These are phyloP conservation scores for Neelides folsomi DNA, from an alignment of 2,888 invertebrate species.

Conservation along the genomic window DNA sequence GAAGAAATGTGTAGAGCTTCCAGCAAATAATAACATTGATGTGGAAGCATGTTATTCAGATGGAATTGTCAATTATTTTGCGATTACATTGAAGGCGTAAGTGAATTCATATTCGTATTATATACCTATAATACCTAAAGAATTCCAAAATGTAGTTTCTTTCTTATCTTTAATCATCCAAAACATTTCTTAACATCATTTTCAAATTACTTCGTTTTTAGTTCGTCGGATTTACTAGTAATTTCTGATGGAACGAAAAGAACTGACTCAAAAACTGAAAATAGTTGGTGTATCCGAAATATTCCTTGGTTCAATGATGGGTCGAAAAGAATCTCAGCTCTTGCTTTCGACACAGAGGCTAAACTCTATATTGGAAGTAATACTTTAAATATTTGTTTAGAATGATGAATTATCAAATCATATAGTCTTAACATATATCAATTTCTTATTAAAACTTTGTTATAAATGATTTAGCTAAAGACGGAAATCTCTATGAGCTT, in stretches of 20 bases:
- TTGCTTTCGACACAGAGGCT: slow-evolving; percentile 29
- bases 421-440: no score
- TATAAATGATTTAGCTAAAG: slow-evolving; percentile 19
- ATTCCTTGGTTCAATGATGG: slow-evolving; percentile 30
- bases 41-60: slow-evolving; percentile 18
- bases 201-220: background rate
- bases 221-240: background rate
- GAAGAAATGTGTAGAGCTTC: slow-evolving; percentile 13
- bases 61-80: slow-evolving; percentile 27
- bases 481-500: slow-evolving; percentile 28
- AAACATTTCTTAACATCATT: background rate
- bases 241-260: background rate
- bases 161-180: background rate
- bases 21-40: slow-evolving; percentile 8
- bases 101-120: background rate
- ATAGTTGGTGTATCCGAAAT: slow-evolving; percentile 20
- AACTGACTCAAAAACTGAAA: background rate
- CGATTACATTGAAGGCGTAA: slow-evolving; percentile 23
- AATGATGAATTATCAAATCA: no score
- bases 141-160: no score
- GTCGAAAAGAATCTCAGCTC: slow-evolving; percentile 21
- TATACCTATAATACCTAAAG: no score
- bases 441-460: no score
- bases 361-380: slow-evolving; percentile 28
- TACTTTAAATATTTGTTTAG: no score